Evolutionary conservation across 1,140 invertebrate genomes (phyloP).

Genomic region (Ruditapes philippinarum): DNA sequence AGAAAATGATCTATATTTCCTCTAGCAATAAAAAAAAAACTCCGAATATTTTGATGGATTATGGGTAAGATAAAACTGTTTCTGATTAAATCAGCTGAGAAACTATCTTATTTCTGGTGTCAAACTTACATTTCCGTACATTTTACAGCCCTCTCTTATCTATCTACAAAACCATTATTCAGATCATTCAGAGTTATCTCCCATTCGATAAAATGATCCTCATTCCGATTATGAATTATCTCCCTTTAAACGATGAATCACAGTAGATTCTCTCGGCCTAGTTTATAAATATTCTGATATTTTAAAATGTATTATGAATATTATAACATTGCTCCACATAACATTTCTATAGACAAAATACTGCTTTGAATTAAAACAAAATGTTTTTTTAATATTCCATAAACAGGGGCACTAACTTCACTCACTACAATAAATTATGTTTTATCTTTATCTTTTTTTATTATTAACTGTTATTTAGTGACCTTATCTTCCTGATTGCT

Average conservation of each 20-base stretch:
- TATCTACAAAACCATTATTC: background rate
- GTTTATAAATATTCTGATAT: background rate
- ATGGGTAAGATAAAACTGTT: background rate
- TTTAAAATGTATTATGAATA: no score
- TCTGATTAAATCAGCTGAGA: conserved; percentile 15
- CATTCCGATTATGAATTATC: conserved; percentile 19
- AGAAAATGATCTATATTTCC: background rate
- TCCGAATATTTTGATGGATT: background rate
- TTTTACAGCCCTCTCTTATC: background rate
- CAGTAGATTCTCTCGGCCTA: background rate
- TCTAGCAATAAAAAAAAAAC: background rate
- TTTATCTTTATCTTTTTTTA: no score
- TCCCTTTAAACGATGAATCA: conserved; percentile 31
- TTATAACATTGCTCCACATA: no score
- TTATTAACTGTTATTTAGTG: no score
- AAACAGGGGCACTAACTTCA: no score
- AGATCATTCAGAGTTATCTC: conserved; percentile 17
- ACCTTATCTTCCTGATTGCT: no score
- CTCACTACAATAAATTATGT: no score
- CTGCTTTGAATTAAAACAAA: no score
- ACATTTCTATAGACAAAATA: no score
- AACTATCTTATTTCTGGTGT: conserved; percentile 24
- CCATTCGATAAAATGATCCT: no score
- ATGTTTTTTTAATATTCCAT: no score
- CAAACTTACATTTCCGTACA: background rate